A percentile compares a stretch with the other conserved stretches of the same genome.
Conservation (phyloP, 2,888 invertebrate species). For the Gymnosoma rotundatum region DNA sequence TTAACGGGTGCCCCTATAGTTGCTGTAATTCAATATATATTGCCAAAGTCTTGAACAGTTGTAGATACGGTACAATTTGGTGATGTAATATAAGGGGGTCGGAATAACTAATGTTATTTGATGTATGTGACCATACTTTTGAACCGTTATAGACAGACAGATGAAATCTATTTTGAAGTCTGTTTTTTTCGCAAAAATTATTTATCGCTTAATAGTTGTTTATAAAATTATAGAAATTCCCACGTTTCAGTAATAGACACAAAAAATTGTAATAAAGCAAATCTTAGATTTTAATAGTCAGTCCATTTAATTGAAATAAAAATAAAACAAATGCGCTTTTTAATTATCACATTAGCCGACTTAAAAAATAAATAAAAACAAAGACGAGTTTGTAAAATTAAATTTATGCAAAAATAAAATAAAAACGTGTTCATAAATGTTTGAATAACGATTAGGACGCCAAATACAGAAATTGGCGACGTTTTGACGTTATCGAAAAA, state of each 20-base stretch:
- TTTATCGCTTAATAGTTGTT: no score
- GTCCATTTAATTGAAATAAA: conserved; percentile 9
- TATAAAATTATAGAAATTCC: no score
- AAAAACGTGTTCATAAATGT: conserved; percentile 1
- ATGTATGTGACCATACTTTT: no score
- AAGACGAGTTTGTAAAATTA: conserved; percentile 15
- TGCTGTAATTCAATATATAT: no score
- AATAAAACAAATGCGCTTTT: not conserved
- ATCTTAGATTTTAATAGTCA: conserved; percentile 17
- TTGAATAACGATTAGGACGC: conserved; percentile 26
- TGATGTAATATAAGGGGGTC: no score
- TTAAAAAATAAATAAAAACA: conserved; percentile 24
- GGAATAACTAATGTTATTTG: no score
- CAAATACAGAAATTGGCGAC: conserved; percentile 36
- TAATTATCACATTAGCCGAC: conserved; percentile 33
- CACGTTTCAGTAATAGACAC: not conserved
- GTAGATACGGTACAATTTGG: no score
- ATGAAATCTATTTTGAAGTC: no score
- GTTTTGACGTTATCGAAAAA: conserved; percentile 44
- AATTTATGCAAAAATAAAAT: conserved; percentile 50
- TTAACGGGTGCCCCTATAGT: no score
- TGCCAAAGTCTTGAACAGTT: no score
- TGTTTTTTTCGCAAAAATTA: no score
- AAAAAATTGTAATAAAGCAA: conserved; percentile 3
- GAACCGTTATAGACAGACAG: no score